These are phyloP conservation scores for Gnathonemus longibarbis DNA, from an alignment of 2,113 vertebrate genomes.

Conservation along the genomic window DNA sequence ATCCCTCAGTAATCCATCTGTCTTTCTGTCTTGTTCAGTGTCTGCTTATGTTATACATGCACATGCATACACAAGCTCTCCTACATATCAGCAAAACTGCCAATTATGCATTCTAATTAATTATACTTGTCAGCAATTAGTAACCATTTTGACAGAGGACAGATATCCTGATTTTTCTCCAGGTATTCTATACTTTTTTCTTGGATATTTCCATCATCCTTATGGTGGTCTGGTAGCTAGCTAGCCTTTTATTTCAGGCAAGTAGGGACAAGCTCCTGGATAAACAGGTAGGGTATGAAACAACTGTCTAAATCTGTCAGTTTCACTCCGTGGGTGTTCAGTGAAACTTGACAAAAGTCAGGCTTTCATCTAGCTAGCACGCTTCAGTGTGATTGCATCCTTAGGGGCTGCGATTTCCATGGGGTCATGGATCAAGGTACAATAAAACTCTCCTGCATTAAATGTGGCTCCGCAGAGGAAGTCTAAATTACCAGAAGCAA, in stretches of 20 bases:
- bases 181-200: neutral
- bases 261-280: conserved; percentile 33
- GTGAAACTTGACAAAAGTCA: conserved; percentile 25
- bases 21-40: neutral
- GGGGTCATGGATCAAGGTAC: neutral
- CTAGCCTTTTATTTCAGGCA: conserved; percentile 7
- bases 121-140: neutral
- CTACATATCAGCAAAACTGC: neutral
- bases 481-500: neutral
- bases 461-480: neutral
- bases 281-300: conserved; percentile 33
- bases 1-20: neutral
- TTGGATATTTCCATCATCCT: neutral
- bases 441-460: neutral
- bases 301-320: conserved; percentile 27
- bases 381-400: neutral
- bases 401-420: neutral
- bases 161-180: neutral
- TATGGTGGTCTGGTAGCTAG: conserved; percentile 12
- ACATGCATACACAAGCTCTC: neutral
- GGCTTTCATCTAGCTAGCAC: neutral
- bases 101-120: neutral
- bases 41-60: neutral
- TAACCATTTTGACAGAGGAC: neutral
- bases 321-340: conserved; percentile 46